A percentile compares a stretch with the other conserved stretches of the same genome.
Conservation (phyloP, 2,113 vertebrate species). For the Xiphophorus couchianus region DNA sequence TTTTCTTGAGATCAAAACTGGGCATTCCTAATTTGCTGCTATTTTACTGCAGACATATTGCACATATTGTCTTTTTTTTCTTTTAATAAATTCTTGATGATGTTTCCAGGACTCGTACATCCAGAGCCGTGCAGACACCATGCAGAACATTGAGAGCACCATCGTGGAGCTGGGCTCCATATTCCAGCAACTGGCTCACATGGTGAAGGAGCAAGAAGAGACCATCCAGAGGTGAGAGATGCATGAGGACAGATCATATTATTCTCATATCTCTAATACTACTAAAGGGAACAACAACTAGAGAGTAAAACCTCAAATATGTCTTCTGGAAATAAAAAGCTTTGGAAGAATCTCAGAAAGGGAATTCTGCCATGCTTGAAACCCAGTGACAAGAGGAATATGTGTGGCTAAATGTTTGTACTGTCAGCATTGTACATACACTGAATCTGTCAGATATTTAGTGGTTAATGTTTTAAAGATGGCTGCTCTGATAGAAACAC, state of each 20-base stretch:
- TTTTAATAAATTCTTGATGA: neutral
- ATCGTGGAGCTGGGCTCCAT: slow-evolving; percentile 93
- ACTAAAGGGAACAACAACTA: too few relatives aligned
- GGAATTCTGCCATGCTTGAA: neutral
- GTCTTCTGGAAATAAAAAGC: too few relatives aligned
- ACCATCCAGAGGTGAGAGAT: slow-evolving; percentile 87
- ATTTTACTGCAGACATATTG: neutral
- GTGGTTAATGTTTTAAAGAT: neutral
- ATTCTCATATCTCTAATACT: too few relatives aligned
- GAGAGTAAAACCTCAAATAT: too few relatives aligned
- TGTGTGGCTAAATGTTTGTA: neutral
- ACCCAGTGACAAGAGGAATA: too few relatives aligned
- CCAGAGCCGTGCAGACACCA: slow-evolving; percentile 91
- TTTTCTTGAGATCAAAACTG: too few relatives aligned
- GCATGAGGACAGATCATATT: neutral
- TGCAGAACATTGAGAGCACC: slow-evolving; percentile 95
- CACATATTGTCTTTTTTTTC: too few relatives aligned
- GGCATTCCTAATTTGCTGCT: too few relatives aligned
- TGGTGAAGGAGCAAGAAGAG: slow-evolving; percentile 95
- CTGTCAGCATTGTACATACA: too few relatives aligned
- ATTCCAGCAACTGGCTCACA: slow-evolving; percentile 92
- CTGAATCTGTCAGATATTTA: neutral
- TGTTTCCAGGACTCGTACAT: slow-evolving; percentile 88
- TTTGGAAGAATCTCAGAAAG: too few relatives aligned
- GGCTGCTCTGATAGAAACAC: neutral